Evolutionary conservation across 2,797 vertebrate genomes (phyloP).

Genomic region (Notolepis coatsorum): DNA sequence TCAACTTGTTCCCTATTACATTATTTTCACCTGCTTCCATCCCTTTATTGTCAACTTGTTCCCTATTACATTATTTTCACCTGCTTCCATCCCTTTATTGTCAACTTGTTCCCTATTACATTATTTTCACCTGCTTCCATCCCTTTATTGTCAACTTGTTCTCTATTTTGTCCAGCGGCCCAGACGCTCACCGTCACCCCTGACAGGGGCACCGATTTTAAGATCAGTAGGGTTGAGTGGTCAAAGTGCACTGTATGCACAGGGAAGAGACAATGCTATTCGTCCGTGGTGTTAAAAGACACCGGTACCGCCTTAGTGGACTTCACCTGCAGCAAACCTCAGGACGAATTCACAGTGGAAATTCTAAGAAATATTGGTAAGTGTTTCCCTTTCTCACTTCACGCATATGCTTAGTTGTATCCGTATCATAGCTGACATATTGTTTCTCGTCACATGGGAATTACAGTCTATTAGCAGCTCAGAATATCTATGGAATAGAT

Average conservation of each 20-base stretch:
- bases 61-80: neutral
- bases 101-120: neutral
- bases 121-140: neutral
- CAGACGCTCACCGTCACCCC: slow-evolving; percentile 42
- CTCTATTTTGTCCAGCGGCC: slow-evolving; percentile 37
- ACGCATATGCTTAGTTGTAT: neutral
- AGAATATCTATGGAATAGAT: no score
- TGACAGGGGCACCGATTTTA: slow-evolving; percentile 44
- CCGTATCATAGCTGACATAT: neutral
- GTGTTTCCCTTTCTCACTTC: neutral
- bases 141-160: neutral
- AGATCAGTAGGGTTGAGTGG: slow-evolving; percentile 40
- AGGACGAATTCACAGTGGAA: slow-evolving; percentile 68
- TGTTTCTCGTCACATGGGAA: neutral
- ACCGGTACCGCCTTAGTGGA: slow-evolving; percentile 24
- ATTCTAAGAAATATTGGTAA: slow-evolving; percentile 67
- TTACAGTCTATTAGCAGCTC: no score
- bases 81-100: no score
- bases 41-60: no score
- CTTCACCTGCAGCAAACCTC: slow-evolving; percentile 66
- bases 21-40: no score
- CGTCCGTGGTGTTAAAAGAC: slow-evolving; percentile 26
- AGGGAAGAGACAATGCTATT: slow-evolving; percentile 17
- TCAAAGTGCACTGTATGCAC: slow-evolving; percentile 66
- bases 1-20: no score